Evolutionary conservation across 2,113 vertebrate species (phyloP).

Genomic region (Eretmochelys imbricata): DNA sequence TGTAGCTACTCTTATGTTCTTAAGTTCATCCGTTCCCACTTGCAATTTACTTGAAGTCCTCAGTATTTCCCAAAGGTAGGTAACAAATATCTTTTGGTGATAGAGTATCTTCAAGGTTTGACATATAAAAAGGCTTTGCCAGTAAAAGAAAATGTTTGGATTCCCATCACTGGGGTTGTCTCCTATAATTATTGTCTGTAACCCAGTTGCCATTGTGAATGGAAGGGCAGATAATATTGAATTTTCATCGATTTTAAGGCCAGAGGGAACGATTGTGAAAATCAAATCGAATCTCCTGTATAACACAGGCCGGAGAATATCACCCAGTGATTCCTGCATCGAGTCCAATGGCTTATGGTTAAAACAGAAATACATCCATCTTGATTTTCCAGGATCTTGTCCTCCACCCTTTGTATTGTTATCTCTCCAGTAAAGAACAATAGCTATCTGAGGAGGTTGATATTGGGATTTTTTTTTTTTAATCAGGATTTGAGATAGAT

Average conservation of each 20-base stretch:
- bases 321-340: neutral
- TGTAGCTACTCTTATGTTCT: too few species aligned
- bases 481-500: neutral
- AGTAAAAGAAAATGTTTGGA: neutral
- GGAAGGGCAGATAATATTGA: neutral
- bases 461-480: neutral
- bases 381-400: neutral
- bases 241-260: neutral
- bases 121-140: neutral
- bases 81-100: neutral
- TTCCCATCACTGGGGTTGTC: neutral
- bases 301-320: accelerated
- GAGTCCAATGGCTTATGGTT: accelerated
- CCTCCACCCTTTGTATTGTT: neutral
- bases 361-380: neutral
- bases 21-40: neutral
- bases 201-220: neutral
- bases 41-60: neutral
- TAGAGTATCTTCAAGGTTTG: neutral
- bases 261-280: neutral
- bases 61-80: neutral
- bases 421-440: neutral
- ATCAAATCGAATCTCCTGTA: neutral
- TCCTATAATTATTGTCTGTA: neutral
- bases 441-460: neutral